Evolutionary conservation across 2,888 invertebrate species (phyloP).

Genomic region (Trissonchulus sp.): DNA sequence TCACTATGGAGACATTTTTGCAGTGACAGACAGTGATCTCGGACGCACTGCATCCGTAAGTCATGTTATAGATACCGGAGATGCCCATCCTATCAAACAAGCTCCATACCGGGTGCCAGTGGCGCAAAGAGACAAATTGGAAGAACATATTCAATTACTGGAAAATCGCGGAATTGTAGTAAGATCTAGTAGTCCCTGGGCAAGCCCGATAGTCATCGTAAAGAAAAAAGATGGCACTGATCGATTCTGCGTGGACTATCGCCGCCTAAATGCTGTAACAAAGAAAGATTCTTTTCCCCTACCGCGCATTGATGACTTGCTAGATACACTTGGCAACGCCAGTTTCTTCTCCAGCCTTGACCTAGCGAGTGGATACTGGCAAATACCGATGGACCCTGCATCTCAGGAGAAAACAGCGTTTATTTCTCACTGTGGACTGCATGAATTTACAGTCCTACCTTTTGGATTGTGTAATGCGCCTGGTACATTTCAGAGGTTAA

Average conservation of each 20-base stretch:
- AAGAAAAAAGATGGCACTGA: neutral
- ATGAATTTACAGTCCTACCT: slow-evolving; percentile 10
- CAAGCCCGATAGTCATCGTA: neutral
- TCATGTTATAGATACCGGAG: neutral
- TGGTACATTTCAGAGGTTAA: slow-evolving; percentile 11
- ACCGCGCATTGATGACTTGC: no score
- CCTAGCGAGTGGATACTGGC: slow-evolving; percentile 19
- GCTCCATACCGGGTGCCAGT: slow-evolving; percentile 11
- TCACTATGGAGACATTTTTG: neutral
- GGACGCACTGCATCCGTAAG: neutral
- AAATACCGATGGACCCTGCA: slow-evolving; percentile 14
- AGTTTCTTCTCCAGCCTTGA: slow-evolving; percentile 15
- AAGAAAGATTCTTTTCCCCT: no score
- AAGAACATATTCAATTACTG: neutral
- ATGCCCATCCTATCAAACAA: slow-evolving; percentile 22
- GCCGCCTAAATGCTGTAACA: no score
- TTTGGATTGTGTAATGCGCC: slow-evolving; percentile 26
- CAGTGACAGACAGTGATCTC: neutral
- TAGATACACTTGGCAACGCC: neutral
- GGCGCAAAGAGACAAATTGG: neutral
- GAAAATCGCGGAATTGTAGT: neutral
- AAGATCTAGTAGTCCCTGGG: neutral
- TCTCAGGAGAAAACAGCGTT: slow-evolving; percentile 20
- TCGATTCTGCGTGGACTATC: no score
- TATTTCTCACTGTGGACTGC: neutral